phyloP scores from a whole-genome alignment of 1,140 invertebrate genomes.

The Ganaspis sp. region DNA sequence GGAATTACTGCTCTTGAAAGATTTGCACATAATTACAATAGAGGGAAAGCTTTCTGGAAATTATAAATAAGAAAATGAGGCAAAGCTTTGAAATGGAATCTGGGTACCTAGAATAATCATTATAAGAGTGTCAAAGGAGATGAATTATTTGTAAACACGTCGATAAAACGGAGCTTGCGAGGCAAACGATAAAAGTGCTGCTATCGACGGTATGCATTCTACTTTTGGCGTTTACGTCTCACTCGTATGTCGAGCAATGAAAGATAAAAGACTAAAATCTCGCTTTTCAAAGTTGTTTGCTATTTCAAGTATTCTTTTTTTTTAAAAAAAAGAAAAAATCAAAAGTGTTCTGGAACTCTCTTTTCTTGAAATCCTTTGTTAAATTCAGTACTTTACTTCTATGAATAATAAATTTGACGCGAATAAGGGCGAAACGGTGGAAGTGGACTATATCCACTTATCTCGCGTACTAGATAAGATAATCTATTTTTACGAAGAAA shows the following conservation, averaged over 20 bases:
- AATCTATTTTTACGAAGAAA: background rate
- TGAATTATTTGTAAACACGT: conserved; percentile 13
- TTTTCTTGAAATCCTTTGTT: background rate
- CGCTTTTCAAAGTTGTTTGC: background rate
- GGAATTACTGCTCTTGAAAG: too few species aligned
- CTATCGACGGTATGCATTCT: conserved; percentile 23
- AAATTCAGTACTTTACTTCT: background rate
- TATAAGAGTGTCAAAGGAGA: background rate
- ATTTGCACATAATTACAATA: background rate
- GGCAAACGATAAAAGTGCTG: conserved; percentile 8
- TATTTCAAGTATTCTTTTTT: conserved; percentile 23
- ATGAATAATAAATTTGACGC: background rate
- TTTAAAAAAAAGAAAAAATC: background rate
- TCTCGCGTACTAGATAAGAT: background rate
- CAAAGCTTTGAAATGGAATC: background rate
- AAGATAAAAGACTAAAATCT: conserved; percentile 23
- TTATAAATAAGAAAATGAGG: conserved; percentile 13
- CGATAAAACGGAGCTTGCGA: conserved; percentile 12
- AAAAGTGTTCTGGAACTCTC: background rate
- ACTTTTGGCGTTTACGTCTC: conserved; percentile 11
- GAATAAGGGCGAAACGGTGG: background rate
- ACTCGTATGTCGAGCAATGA: background rate
- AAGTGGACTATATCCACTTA: background rate
- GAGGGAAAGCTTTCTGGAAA: background rate
- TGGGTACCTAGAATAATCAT: background rate